These are phyloP conservation scores for Erebia palarica DNA, from an alignment of 2,888 invertebrate genomes.

Conservation along the genomic window DNA sequence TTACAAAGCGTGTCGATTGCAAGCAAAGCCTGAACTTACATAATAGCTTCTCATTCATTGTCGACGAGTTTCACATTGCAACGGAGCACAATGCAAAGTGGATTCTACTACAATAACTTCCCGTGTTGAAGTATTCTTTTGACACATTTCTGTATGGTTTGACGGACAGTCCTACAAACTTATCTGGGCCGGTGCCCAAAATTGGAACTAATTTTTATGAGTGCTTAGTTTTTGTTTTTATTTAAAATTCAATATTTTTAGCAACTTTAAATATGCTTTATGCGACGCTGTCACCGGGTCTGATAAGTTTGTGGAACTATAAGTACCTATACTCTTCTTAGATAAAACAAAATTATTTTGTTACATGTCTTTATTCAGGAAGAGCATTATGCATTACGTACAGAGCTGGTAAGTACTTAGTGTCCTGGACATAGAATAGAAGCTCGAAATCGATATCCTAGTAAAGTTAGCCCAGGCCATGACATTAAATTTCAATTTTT, in stretches of 20 bases:
- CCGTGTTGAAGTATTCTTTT: constrained; percentile 36
- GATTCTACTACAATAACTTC: constrained; percentile 38
- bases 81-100: constrained; percentile 39
- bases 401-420: constrained; percentile 89
- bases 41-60: constrained; percentile 21
- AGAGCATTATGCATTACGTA: constrained; percentile 92
- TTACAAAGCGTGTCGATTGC: constrained; percentile 19
- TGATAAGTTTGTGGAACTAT: too few relatives aligned
- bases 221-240: too few relatives aligned
- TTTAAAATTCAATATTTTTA: too few relatives aligned
- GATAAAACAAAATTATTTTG: constrained; percentile 45
- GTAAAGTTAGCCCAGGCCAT: not conserved
- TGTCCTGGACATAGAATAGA: constrained; percentile 34
- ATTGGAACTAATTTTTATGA: too few relatives aligned
- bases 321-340: constrained; percentile 26
- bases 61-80: constrained; percentile 38
- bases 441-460: constrained; percentile 11
- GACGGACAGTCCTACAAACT: constrained; percentile 10
- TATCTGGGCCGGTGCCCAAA: too few relatives aligned
- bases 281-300: too few relatives aligned
- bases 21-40: constrained; percentile 11
- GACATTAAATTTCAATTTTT: constrained; percentile 1
- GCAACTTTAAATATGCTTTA: too few relatives aligned
- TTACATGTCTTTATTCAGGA: constrained; percentile 80
- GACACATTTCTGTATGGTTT: constrained; percentile 36